Conservation (phyloP, 2,113 vertebrate genomes). For the Sinocyclocheilus anophthalmus region DNA sequence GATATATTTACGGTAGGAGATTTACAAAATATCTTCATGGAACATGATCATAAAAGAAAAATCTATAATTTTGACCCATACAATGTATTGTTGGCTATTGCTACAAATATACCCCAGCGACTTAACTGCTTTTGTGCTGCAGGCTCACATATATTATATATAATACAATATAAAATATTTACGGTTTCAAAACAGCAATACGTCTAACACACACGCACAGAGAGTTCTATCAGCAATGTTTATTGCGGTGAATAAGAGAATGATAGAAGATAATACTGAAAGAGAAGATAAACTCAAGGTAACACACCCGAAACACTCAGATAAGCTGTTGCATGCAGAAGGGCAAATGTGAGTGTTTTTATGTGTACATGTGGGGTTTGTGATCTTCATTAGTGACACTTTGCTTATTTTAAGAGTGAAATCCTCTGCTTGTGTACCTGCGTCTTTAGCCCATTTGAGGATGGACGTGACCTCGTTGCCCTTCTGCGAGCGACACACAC, state of each 20-base stretch:
- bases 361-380: no score
- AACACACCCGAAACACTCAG: not conserved
- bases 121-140: no score
- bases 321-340: not conserved
- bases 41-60: no score
- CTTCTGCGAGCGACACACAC: slow-evolving; percentile 73
- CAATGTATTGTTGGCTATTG: no score
- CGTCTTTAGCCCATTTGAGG: slow-evolving; percentile 78
- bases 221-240: not conserved
- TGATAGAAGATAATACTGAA: not conserved
- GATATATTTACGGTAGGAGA: no score
- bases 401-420: not conserved
- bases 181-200: not conserved
- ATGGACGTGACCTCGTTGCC: slow-evolving; percentile 81
- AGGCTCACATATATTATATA: no score
- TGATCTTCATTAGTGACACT: not conserved
- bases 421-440: slow-evolving; percentile 60
- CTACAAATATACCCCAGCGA: no score
- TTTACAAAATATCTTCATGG: no score
- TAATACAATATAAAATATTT: not conserved
- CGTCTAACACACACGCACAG: not conserved
- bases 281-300: not conserved
- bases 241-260: not conserved
- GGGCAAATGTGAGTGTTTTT: not conserved
- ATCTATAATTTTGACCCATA: no score